These are phyloP conservation scores for Anguilla anguilla DNA, from an alignment of 2,797 vertebrate species.

Conservation along the genomic window DNA sequence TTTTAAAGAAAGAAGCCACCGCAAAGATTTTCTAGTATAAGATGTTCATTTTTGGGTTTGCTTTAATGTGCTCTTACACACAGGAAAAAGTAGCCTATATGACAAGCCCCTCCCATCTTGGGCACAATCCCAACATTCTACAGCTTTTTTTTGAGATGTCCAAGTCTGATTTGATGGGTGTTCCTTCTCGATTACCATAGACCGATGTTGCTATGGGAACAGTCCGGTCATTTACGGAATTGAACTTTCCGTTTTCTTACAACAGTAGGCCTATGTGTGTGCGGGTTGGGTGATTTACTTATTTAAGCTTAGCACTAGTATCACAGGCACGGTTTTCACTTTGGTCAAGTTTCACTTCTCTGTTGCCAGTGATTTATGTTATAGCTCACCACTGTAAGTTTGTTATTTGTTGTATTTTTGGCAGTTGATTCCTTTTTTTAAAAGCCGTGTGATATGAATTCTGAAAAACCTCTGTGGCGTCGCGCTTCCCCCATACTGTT, in stretches of 20 bases:
- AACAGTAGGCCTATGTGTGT: not conserved
- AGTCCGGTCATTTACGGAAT: not conserved
- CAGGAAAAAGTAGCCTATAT: not conserved
- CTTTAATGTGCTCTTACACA: not conserved
- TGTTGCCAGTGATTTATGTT: constrained; percentile 3
- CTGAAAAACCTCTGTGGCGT: not conserved
- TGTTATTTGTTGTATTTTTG: constrained; percentile 10
- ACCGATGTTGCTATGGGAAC: constrained; percentile 3
- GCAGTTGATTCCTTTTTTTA: not conserved
- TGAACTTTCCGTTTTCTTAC: not conserved
- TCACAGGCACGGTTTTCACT: not conserved
- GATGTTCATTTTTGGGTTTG: not conserved
- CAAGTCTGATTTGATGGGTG: constrained; percentile 5
- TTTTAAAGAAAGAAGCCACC: not conserved
- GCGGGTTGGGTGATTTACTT: not conserved
- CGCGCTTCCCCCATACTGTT: not conserved
- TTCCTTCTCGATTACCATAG: constrained; percentile 6
- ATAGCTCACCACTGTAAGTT: not conserved
- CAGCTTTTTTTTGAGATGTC: not conserved
- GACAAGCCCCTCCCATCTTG: not conserved
- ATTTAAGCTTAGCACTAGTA: not conserved
- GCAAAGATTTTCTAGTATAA: not conserved
- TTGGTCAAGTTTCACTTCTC: constrained; percentile 3
- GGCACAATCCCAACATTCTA: not conserved
- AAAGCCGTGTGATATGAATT: not conserved